Conservation (phyloP, 2,113 vertebrate species). For the Pithys albifrons region DNA sequence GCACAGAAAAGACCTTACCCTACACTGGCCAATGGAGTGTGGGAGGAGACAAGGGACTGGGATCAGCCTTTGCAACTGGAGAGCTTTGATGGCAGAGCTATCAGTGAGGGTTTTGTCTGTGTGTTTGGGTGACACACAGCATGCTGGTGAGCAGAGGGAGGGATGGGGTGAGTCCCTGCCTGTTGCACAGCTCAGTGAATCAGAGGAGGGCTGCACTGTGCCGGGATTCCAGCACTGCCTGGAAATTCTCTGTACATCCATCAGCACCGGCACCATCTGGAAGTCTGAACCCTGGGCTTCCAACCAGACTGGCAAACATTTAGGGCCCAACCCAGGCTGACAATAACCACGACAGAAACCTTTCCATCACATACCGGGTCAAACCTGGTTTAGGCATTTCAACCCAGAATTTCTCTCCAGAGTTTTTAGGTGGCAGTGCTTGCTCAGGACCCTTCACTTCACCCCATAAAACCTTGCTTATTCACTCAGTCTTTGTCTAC, state of each 20-base stretch:
- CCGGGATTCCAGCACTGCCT: not conserved
- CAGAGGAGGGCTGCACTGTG: not conserved
- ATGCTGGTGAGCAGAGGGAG: fast-evolving
- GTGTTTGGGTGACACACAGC: fast-evolving
- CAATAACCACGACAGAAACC: not conserved
- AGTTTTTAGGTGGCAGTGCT: fast-evolving
- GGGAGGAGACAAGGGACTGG: not conserved
- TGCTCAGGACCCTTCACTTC: not conserved
- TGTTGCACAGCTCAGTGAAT: not conserved
- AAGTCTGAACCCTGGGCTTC: not conserved
- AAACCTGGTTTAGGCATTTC: not conserved
- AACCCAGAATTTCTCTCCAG: not conserved
- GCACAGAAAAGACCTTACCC: not conserved
- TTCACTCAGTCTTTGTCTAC: fast-evolving
- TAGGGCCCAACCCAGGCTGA: not conserved
- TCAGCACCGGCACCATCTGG: not conserved
- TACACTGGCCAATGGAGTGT: fast-evolving
- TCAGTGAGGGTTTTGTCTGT: not conserved
- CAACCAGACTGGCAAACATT: not conserved
- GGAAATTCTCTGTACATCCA: not conserved
- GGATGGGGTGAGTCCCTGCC: not conserved
- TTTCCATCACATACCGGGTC: not conserved
- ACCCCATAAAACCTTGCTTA: not conserved
- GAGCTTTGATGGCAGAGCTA: not conserved
- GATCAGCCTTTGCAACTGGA: not conserved